These are phyloP conservation scores for Caenorhabditis briggsae DNA, from an alignment of 1,140 invertebrate genomes.

Conservation along the genomic window DNA sequence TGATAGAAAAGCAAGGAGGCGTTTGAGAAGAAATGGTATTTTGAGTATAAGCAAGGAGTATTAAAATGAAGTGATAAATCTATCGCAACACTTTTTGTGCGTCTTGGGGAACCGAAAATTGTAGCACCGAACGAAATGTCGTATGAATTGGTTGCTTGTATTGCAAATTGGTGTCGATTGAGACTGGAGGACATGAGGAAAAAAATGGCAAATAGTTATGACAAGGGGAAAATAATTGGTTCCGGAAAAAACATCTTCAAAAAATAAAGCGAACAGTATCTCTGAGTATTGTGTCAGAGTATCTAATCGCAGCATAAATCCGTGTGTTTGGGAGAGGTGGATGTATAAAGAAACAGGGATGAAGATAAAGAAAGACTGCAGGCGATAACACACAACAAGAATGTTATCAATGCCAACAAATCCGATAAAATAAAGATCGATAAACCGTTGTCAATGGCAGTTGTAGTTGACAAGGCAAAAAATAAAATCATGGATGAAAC, in stretches of 20 bases:
- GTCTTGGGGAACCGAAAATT: constrained; percentile 1
- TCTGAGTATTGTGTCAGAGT: constrained; percentile 38
- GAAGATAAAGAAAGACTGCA: not conserved
- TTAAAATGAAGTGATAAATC: constrained; percentile 51
- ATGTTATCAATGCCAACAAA: constrained; percentile 43
- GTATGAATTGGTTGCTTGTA: constrained; percentile 24
- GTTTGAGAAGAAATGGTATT: not conserved
- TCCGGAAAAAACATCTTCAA: not conserved
- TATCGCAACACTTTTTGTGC: not conserved
- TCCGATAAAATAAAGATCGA: constrained; percentile 20
- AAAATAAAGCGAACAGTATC: too few species aligned
- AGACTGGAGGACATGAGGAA: not conserved
- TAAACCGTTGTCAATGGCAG: constrained; percentile 23
- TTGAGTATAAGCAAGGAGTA: not conserved
- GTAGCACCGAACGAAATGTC: constrained; percentile 49
- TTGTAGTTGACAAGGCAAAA: not conserved
- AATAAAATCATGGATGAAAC: not conserved
- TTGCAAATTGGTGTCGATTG: constrained; percentile 17
- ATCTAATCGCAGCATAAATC: constrained; percentile 39
- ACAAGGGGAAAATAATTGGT: not conserved
- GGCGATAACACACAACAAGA: constrained; percentile 24
- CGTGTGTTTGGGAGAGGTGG: not conserved
- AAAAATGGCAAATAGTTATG: constrained; percentile 49
- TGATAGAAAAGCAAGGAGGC: constrained; percentile 37
- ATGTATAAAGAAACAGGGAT: too few species aligned